phyloP scores from a whole-genome alignment of 2,797 vertebrate species.

The Graptemys geographica region DNA sequence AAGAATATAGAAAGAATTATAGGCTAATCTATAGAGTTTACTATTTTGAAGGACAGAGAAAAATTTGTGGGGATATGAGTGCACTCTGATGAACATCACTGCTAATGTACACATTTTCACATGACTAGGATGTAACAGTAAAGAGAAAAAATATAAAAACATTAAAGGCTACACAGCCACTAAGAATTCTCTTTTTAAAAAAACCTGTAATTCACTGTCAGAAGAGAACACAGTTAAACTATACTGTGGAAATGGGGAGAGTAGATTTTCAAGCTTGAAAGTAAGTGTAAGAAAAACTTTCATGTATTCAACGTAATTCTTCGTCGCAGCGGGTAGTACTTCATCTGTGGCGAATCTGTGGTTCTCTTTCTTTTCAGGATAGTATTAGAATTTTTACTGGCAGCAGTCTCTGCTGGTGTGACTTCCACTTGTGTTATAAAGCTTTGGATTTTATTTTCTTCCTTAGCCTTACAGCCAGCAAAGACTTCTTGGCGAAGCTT shows the following conservation, averaged over 20 bases:
- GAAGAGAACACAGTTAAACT: neutral
- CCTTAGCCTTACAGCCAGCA: conserved; percentile 20
- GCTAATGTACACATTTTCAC: neutral
- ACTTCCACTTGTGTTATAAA: conserved; percentile 28
- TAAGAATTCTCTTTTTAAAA: neutral
- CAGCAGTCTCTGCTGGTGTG: conserved; percentile 39
- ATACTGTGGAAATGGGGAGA: neutral
- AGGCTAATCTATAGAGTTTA: neutral
- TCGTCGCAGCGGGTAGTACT: conserved; percentile 76
- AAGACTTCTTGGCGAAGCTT: conserved; percentile 87
- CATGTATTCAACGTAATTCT: conserved; percentile 61
- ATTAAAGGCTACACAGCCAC: neutral
- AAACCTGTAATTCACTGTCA: neutral
- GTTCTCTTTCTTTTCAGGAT: conserved; percentile 79
- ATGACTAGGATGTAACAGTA: neutral
- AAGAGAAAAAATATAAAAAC: neutral
- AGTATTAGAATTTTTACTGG: conserved; percentile 34
- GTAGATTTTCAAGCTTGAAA: neutral
- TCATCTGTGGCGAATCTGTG: conserved; percentile 63
- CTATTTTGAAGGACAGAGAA: neutral
- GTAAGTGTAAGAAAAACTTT: neutral
- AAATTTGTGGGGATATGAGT: neutral
- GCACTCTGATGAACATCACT: neutral
- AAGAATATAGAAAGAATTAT: neutral
- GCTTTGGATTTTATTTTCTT: conserved; percentile 46